Evolutionary conservation across 2,113 vertebrate genomes (phyloP).

Genomic region (Ictalurus furcatus): DNA sequence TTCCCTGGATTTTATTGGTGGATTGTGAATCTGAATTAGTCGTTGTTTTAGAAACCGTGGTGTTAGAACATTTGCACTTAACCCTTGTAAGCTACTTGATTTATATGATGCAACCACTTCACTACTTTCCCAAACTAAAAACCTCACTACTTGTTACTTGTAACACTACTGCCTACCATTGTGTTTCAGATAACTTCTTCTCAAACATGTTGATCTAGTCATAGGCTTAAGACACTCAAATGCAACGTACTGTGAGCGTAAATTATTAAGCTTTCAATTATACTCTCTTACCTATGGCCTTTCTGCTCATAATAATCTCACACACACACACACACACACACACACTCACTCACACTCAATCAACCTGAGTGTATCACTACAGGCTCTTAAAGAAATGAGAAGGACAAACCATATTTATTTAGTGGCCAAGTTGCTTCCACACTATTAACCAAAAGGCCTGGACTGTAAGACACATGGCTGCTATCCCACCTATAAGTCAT

Average conservation of each 20-base stretch:
- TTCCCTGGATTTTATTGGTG: neutral
- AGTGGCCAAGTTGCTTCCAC: neutral
- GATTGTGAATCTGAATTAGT: neutral
- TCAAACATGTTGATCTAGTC: neutral
- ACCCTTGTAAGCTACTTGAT: neutral
- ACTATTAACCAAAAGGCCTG: slow-evolving; percentile 20
- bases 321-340: slow-evolving; percentile 44
- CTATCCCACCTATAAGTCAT: slow-evolving; percentile 17
- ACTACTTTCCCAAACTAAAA: neutral
- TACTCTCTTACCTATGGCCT: slow-evolving; percentile 51
- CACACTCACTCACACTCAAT: neutral
- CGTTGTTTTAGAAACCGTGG: neutral
- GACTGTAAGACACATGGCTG: slow-evolving; percentile 1
- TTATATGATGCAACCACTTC: neutral
- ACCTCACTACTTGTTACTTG: neutral
- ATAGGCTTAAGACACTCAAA: slow-evolving; percentile 51
- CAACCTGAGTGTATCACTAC: slow-evolving; percentile 1
- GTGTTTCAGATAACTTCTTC: neutral
- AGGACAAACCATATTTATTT: neutral
- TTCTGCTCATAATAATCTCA: slow-evolving; percentile 48
- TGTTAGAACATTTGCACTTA: neutral
- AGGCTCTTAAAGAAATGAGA: slow-evolving; percentile 19
- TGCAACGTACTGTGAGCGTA: slow-evolving; percentile 56
- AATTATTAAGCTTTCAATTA: slow-evolving; percentile 73
- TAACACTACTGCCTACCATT: neutral